A percentile compares a stretch with the other conserved stretches of the same genome.
Evolutionary conservation across 1,140 invertebrate genomes (phyloP).

Genomic region (Plectrocnemia conspersa): DNA sequence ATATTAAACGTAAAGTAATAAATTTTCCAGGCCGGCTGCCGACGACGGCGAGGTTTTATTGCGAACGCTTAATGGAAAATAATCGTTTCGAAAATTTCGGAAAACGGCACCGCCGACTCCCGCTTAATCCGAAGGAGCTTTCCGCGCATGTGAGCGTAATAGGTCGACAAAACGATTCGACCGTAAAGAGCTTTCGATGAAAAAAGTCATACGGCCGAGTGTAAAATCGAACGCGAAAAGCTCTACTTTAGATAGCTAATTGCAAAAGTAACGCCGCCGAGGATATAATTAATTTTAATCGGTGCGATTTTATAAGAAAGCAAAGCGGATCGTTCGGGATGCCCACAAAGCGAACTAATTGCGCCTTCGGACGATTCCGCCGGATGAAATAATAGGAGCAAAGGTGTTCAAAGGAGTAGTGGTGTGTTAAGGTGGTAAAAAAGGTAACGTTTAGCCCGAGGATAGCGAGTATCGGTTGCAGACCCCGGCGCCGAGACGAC

Average conservation of each 20-base stretch:
- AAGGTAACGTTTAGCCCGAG: conserved; percentile 13
- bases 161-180: too few species aligned
- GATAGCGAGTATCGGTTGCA: conserved; percentile 24
- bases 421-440: conserved; percentile 5
- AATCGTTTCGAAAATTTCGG: conserved; percentile 17
- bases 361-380: not conserved
- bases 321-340: not conserved
- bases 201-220: too few species aligned
- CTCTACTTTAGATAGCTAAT: too few species aligned
- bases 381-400: too few species aligned
- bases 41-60: conserved; percentile 25
- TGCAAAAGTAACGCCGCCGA: too few species aligned
- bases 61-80: conserved; percentile 25
- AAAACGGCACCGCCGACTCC: conserved; percentile 2
- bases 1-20: conserved; percentile 31
- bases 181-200: too few species aligned
- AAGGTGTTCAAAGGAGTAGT: conserved; percentile 2
- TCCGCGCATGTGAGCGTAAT: too few species aligned
- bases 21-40: conserved; percentile 29
- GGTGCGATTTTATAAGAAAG: too few species aligned
- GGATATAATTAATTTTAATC: too few species aligned
- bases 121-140: too few species aligned
- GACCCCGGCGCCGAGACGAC: conserved; percentile 14
- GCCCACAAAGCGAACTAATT: not conserved
- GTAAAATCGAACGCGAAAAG: too few species aligned